A percentile compares a stretch with the other conserved stretches of the same genome.
Evolutionary conservation across 1,140 invertebrate species (phyloP).

Genomic region (Oppia nitens): DNA sequence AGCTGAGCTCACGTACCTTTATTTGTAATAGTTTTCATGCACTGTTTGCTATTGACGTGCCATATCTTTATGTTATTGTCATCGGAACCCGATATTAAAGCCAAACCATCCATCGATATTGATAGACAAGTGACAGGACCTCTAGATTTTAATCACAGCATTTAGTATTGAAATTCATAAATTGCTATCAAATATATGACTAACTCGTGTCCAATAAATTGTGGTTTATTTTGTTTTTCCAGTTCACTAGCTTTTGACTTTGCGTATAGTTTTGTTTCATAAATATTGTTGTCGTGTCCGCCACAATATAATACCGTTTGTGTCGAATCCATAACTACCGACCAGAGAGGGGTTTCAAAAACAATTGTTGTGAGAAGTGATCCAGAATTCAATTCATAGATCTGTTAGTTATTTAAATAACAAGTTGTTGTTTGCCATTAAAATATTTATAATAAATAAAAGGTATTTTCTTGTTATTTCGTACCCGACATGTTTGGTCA

Average conservation of each 20-base stretch:
- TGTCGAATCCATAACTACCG: conserved; percentile 46
- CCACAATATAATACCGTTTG: conserved; percentile 58
- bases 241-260: neutral
- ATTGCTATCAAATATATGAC: conserved; percentile 34
- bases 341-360: conserved; percentile 48
- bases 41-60: conserved; percentile 54
- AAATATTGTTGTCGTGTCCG: conserved; percentile 45
- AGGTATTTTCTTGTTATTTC: neutral
- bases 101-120: conserved; percentile 45
- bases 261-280: conserved; percentile 43
- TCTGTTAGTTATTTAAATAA: conserved; percentile 18
- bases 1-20: conserved; percentile 32
- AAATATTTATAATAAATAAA: neutral
- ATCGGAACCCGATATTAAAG: conserved; percentile 51
- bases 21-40: conserved; percentile 45
- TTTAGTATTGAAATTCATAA: conserved; percentile 22
- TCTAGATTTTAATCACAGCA: conserved; percentile 42
- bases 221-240: neutral
- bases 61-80: conserved; percentile 56
- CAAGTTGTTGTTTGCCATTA: neutral
- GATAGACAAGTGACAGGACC: conserved; percentile 43
- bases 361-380: conserved; percentile 48
- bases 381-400: conserved; percentile 49
- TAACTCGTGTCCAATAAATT: conserved; percentile 42
- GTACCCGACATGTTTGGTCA: conserved; percentile 60